These are phyloP conservation scores for Limnodromus scolopaceus DNA, from an alignment of 2,797 vertebrate species.

Conservation along the genomic window DNA sequence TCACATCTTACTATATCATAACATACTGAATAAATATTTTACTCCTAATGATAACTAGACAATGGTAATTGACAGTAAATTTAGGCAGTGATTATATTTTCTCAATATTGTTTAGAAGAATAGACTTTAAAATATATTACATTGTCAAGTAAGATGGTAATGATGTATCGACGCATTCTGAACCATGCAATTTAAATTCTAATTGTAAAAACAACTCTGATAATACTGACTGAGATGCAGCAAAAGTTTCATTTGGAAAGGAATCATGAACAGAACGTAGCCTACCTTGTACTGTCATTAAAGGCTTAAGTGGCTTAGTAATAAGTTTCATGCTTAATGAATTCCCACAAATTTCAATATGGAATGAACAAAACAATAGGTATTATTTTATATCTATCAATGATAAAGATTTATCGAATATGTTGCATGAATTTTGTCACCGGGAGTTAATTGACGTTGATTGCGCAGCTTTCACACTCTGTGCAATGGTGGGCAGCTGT, in stretches of 20 bases:
- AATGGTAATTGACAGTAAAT: conserved; percentile 72
- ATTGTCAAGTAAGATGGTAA: conserved; percentile 56
- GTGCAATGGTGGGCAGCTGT: neutral
- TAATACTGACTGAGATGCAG: conserved; percentile 45
- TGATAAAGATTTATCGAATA: neutral
- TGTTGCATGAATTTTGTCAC: neutral
- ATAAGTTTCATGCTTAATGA: neutral
- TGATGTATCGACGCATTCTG: conserved; percentile 66
- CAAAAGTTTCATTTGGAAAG: conserved; percentile 36
- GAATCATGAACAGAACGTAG: conserved; percentile 29
- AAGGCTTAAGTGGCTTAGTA: neutral
- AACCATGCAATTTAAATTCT: conserved; percentile 62
- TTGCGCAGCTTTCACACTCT: neutral
- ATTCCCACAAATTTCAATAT: neutral
- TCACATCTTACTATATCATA: conserved; percentile 52
- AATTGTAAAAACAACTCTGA: conserved; percentile 55
- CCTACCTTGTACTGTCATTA: neutral
- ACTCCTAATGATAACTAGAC: conserved; percentile 58
- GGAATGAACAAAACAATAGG: neutral
- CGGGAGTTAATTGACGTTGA: neutral
- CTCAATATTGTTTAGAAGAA: conserved; percentile 55
- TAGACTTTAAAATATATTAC: conserved; percentile 63
- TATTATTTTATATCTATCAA: neutral
- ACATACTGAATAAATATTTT: conserved; percentile 51
- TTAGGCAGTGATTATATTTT: conserved; percentile 61